A percentile compares a stretch with the other conserved stretches of the same genome.
Conservation (phyloP, 2,113 vertebrate genomes). For the Scortum barcoo region DNA sequence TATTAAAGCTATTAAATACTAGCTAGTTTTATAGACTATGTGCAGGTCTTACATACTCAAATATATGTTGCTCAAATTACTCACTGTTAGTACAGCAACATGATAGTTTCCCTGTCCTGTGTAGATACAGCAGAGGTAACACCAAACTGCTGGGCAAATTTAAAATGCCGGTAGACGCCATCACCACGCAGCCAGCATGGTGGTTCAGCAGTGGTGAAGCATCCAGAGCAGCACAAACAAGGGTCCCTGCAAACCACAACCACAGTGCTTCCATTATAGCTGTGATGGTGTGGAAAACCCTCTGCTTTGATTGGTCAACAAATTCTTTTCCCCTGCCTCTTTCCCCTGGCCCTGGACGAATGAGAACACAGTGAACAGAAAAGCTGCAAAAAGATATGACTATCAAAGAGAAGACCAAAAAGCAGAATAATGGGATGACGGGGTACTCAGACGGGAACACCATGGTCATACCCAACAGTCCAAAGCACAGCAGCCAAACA, state of each 20-base stretch:
- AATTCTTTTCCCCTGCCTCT: not conserved
- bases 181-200: fast-evolving
- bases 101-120: not conserved
- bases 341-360: constrained; percentile 6
- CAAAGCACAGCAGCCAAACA: constrained; percentile 25
- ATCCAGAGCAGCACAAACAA: fast-evolving
- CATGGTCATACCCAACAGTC: not conserved
- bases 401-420: not conserved
- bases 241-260: not conserved
- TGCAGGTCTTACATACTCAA: not conserved
- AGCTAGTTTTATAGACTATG: too few relatives aligned
- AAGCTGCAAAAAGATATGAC: constrained; percentile 26
- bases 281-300: constrained; percentile 2
- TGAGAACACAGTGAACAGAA: constrained; percentile 21
- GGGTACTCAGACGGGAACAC: not conserved
- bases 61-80: not conserved
- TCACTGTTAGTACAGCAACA: not conserved
- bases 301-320: constrained; percentile 10
- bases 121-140: constrained; percentile 10
- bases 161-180: not conserved
- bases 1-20: too few relatives aligned
- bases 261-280: not conserved
- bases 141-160: constrained; percentile 2
- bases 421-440: not conserved
- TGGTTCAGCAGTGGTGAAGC: fast-evolving